phyloP scores from a whole-genome alignment of 2,797 vertebrate species.

The Etheostoma nigrum region DNA sequence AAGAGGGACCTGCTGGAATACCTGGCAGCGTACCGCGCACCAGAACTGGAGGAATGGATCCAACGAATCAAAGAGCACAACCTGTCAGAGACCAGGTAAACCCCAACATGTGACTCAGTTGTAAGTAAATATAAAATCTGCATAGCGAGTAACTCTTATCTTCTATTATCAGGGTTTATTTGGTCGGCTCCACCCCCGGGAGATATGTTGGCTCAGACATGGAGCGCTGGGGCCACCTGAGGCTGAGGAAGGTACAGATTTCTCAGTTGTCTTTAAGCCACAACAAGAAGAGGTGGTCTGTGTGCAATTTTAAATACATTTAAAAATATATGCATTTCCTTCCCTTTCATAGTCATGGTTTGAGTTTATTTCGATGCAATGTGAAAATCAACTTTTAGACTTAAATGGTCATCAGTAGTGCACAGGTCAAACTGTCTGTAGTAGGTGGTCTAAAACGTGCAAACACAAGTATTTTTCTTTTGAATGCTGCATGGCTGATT shows the following conservation, averaged over 20 bases:
- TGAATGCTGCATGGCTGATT: not conserved
- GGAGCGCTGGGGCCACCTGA: constrained; percentile 97
- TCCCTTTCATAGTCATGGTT: too few relatives aligned
- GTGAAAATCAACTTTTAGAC: not conserved
- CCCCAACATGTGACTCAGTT: not conserved
- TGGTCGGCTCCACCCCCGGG: constrained; percentile 95
- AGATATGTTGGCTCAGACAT: constrained; percentile 91
- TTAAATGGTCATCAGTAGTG: not conserved
- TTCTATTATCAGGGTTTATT: constrained; percentile 85
- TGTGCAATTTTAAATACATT: not conserved
- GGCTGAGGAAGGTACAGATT: constrained; percentile 90
- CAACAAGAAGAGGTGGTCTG: not conserved
- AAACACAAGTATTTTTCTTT: not conserved
- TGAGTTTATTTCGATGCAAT: not conserved
- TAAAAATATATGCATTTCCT: too few relatives aligned
- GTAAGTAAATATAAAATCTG: not conserved
- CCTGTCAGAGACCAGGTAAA: constrained; percentile 91
- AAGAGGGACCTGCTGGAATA: constrained; percentile 94
- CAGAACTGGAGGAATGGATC: constrained; percentile 90
- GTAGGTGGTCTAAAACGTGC: not conserved
- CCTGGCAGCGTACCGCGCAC: constrained; percentile 87
- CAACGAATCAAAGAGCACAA: constrained; percentile 91
- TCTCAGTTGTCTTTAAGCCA: not conserved
- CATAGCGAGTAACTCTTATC: not conserved
- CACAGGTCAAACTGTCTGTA: not conserved